Base-by-base conservation (phyloP, 2,113 vertebrate genomes). In the Charina bottae region DNA sequence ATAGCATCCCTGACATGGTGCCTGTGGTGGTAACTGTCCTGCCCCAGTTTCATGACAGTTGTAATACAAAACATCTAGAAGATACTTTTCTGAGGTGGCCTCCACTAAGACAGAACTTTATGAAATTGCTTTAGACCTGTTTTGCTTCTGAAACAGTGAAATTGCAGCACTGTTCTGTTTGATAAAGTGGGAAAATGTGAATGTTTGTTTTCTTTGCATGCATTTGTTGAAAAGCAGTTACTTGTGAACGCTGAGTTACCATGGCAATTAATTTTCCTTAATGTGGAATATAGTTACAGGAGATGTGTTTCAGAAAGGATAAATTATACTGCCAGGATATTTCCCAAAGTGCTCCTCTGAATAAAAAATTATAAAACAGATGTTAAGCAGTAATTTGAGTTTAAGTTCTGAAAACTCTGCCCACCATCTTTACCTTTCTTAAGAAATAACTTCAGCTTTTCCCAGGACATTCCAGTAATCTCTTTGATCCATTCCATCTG, bases 251-350 rank as follows among this genome's bases (percentile, higher is more conserved):
- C 4, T 28, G 49, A 53, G 87, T 62, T 92, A 89, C 87, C 87
- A 89, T 92, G 49, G 56, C 58, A 83, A 85, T 89, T 89, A 55
- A 85, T 92, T 89, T 85, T 7, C 72, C 42, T 92, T 55, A 60
- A 42, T 89, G 72, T 33, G 91, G 91, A 33, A 37, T 53, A 72
- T n/a, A 87, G 37, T 78, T 37, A 88, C 64, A 78, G 53, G 3
- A 58, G 55, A 78, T 42, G 83, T 62, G 46, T 13, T 84, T 46
- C 83, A 58, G 37, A 26, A 89, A 62, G 42, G 23, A 92, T 84
- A 53, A 87, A 33, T 33, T 84, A n/a, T 58, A 53, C 56, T 92
- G 60, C 78, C 23, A 62, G 46, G 87, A 84, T n/a, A 54, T 8
- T 83, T 88, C 56, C 86, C 60, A 84, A 87, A 84, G 37, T n/a